A percentile compares a stretch with the other conserved stretches of the same genome.
These are phyloP conservation scores for Pterois miles DNA, from an alignment of 2,797 vertebrate genomes.

Conservation along the genomic window DNA sequence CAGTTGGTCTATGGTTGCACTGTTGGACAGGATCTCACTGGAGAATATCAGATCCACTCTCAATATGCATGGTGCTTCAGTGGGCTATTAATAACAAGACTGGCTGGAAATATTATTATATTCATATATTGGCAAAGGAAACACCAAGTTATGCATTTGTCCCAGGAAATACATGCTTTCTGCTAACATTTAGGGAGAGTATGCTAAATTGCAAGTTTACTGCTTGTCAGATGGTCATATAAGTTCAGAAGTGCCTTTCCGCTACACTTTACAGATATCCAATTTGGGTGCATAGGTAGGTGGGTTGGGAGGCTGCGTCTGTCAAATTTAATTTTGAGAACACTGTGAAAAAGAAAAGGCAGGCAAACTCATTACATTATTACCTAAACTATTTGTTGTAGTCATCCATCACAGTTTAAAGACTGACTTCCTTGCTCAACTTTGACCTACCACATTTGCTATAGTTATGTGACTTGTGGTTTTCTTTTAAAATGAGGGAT, in stretches of 20 bases:
- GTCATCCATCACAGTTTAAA: neutral
- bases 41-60: neutral
- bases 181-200: neutral
- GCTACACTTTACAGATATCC: too few relatives aligned
- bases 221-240: too few relatives aligned
- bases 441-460: neutral
- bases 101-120: neutral
- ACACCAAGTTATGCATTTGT: neutral
- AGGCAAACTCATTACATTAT: too few relatives aligned
- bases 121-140: neutral
- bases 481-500: neutral
- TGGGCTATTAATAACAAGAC: neutral
- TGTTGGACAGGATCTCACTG: neutral
- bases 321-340: too few relatives aligned
- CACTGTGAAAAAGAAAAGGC: too few relatives aligned
- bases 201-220: too few relatives aligned
- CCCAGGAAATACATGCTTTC: neutral
- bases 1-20: neutral
- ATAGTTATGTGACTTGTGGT: neutral
- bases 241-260: too few relatives aligned
- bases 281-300: too few relatives aligned
- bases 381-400: neutral
- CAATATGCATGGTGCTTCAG: neutral
- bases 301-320: too few relatives aligned
- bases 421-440: neutral